Evolutionary conservation across 2,797 vertebrate genomes (phyloP).

Genomic region (Delichon dasypus): DNA sequence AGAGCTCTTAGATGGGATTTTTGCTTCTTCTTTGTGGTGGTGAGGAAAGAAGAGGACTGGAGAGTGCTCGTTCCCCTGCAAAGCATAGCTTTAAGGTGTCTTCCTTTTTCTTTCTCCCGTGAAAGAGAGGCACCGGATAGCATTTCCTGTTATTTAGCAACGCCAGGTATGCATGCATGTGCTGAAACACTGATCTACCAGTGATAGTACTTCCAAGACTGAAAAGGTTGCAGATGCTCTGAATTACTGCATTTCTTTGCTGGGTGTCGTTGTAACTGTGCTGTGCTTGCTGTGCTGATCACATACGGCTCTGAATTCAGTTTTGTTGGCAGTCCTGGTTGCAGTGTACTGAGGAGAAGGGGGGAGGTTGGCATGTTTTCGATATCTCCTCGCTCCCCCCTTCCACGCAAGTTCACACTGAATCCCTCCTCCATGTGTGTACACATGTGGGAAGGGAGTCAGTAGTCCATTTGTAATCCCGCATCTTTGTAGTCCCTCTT

Average conservation of each 20-base stretch:
- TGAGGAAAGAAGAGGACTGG: slow-evolving; percentile 23
- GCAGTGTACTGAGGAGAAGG: not conserved
- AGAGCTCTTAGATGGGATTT: not conserved
- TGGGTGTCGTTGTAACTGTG: slow-evolving; percentile 15
- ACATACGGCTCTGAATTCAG: slow-evolving; percentile 5
- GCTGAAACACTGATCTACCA: slow-evolving; percentile 22
- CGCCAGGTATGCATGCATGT: slow-evolving; percentile 50
- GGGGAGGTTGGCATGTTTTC: not conserved
- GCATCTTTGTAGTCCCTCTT: not conserved
- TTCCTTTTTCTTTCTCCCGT: not conserved
- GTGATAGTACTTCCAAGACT: not conserved
- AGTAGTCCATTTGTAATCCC: not conserved
- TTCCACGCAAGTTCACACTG: not conserved
- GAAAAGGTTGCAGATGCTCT: slow-evolving; percentile 20
- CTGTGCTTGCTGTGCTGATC: slow-evolving; percentile 46
- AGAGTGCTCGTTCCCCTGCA: slow-evolving; percentile 2
- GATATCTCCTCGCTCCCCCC: not conserved
- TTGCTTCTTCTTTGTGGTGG: not conserved
- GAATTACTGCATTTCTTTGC: slow-evolving; percentile 27
- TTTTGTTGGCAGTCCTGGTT: not conserved
- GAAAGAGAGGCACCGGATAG: slow-evolving; percentile 1
- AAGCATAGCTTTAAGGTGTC: slow-evolving; percentile 29
- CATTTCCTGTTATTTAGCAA: slow-evolving; percentile 40
- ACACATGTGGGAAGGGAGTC: not conserved
- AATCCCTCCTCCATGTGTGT: not conserved